Conservation (phyloP, 1,140 invertebrate genomes). For the Hirudo medicinalis region DNA sequence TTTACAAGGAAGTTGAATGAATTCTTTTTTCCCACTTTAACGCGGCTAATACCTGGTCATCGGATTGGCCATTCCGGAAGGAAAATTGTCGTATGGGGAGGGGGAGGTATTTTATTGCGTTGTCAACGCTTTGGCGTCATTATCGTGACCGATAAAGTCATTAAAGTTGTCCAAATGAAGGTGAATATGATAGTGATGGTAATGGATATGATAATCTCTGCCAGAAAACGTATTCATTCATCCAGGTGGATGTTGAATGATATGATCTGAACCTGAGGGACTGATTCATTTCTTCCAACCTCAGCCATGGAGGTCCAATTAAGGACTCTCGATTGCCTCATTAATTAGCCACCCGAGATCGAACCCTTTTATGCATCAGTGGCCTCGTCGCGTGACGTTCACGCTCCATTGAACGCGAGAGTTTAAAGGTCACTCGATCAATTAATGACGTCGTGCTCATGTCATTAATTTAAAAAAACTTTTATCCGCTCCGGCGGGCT, state of each 20-base stretch:
- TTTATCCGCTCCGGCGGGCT: too few species aligned
- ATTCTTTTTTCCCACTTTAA: too few species aligned
- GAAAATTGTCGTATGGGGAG: background rate
- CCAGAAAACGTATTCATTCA: background rate
- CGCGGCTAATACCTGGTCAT: too few species aligned
- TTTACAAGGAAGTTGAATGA: too few species aligned
- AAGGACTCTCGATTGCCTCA: background rate
- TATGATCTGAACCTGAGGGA: background rate
- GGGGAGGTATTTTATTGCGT: background rate
- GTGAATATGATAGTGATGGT: background rate
- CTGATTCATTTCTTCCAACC: background rate
- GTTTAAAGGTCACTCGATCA: too few species aligned
- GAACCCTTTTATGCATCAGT: background rate
- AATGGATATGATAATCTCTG: background rate
- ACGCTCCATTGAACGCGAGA: too few species aligned
- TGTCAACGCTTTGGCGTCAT: conserved; percentile 2
- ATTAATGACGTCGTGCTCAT: too few species aligned
- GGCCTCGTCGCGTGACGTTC: background rate
- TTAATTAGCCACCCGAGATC: background rate
- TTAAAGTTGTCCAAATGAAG: background rate
- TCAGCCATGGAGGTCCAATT: background rate
- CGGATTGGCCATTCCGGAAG: background rate
- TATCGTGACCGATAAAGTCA: background rate
- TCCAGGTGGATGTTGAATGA: background rate
- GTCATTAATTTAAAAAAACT: too few species aligned